Evolutionary conservation across 1,140 invertebrate species (phyloP).

Genomic region (Leptoteleia sp.): DNA sequence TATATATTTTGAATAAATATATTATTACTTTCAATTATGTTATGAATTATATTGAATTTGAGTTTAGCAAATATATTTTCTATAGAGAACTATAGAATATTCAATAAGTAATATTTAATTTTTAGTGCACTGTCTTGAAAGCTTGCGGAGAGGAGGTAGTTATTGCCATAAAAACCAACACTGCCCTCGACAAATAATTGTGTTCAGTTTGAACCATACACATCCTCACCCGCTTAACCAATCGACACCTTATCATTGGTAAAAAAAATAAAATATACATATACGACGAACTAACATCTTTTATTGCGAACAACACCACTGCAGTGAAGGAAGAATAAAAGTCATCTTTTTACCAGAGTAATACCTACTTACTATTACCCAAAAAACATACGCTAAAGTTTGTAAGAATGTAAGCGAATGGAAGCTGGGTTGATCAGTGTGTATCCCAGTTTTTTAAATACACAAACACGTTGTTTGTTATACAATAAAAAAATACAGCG

Average conservation of each 20-base stretch:
- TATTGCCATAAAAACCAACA: slow-evolving; percentile 96
- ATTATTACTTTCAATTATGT: no score
- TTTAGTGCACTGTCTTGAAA: slow-evolving; percentile 94
- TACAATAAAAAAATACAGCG: slow-evolving; percentile 76
- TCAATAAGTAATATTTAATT: no score
- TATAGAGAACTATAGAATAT: no score
- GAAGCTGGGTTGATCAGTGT: slow-evolving; percentile 70
- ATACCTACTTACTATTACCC: slow-evolving; percentile 70
- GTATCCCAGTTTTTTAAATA: slow-evolving; percentile 70
- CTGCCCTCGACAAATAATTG: slow-evolving; percentile 94
- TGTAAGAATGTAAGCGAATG: slow-evolving; percentile 75
- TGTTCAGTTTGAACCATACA: slow-evolving; percentile 77
- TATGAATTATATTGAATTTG: no score
- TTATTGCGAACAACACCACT: slow-evolving; percentile 72
- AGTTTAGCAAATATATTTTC: no score
- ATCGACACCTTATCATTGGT: slow-evolving; percentile 79
- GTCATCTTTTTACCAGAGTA: slow-evolving; percentile 77
- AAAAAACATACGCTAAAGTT: slow-evolving; percentile 73
- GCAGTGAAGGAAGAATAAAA: slow-evolving; percentile 68
- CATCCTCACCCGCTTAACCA: slow-evolving; percentile 78
- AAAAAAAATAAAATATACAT: slow-evolving; percentile 60
- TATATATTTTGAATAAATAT: no score
- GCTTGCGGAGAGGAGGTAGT: slow-evolving; percentile 96
- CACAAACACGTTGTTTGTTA: slow-evolving; percentile 79
- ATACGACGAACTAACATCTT: slow-evolving; percentile 72